Evolutionary conservation across 2,113 vertebrate genomes (phyloP), one percentile per base, ranked within the genome.

Genomic region (Uropsilus gracilis): DNA sequence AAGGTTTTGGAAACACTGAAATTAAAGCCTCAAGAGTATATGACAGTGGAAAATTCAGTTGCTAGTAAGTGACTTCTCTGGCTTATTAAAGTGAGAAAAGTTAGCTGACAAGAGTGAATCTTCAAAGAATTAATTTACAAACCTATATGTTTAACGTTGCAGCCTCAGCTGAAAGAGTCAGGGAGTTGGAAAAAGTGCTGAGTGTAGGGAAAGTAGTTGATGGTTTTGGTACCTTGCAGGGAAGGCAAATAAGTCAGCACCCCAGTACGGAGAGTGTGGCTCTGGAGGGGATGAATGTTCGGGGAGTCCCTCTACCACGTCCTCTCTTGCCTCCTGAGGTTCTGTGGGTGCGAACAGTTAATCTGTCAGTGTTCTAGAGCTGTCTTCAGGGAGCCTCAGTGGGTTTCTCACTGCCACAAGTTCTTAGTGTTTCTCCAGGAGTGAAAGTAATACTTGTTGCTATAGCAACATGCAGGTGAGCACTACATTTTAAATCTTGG

Each of bases 121-220:
- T 96, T 97, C 73, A 75, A 94, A 64, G 95, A 95, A 91, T 90
- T 93, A 94, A 85, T 96, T 98, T 96, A 80, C 81, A 82, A 94
- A 97, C 50, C 9, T 72, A 39, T 0, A 0, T 73, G 6, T 64
- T 78, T 94, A 92, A 42, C n/a, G 92, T 3, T 30, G 91, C 92
- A 87, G 66, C 91, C 72, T 77, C 97, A 97, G 95, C 94, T 12
- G 28, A 96, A 97, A 97, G 66, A 95, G 87, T 87, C 55, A 28
- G 69, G 82, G 89, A 93, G 72, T 3, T 2, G 0, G 59, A 48
- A 75, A 68, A 96, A 97, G 75, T 37, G 94, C 95, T 86, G 78
- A 96, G n/a, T 2, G 4, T 17, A 61, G 88, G 59, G 26, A 69
- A 94, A 86, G 42, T 44, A 64, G 5, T 8, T 3, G 39, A 78